Base-by-base conservation (phyloP, 2,113 vertebrate genomes). In the Strix uralensis region DNA sequence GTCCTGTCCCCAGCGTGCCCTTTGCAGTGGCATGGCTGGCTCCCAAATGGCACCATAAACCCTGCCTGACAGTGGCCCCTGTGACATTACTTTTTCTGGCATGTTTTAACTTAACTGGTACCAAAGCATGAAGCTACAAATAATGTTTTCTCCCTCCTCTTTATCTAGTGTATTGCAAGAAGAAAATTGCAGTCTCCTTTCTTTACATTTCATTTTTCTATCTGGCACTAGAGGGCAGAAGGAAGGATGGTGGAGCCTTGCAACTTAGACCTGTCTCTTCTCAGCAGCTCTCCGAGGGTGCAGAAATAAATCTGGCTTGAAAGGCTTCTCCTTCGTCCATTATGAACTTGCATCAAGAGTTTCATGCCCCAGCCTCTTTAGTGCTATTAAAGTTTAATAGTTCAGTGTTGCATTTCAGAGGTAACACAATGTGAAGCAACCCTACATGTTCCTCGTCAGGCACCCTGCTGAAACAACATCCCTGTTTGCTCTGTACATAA, bases 151-250 rank as follows among this genome's bases (percentile, higher is more conserved):
- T 52, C 21, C 44, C 23, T 63, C 19, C 55, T 46, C 32, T 57
- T 58, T 21, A 7, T 12, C 13, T 51, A 11, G 46, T 4, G 11
- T 42, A 9, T 9, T 75, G 44, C 3, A 2, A n/a, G 40, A 44
- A 36, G 4, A 32, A 59, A 71, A 40, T 12, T 8, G 23, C n/a
- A 2, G 40, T 25, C 42, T 88, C 4, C 30, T 25, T 29, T 23
- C 58, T 70, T 46, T 49, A 8, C 5, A 2, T 75, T 52, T 19
- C 17, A 11, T 89, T 71, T 94, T 82, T 82, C 67, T 54, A 3
- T 91, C 66, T 59, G 73, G 81, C 97, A 70, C 92, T 94, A 97
- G 96, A 96, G 95, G 96, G 95, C 92, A 91, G 92, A 61, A 91
- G 78, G 72, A 94, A 40, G 58, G 81, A 36, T 9, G 13, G 40